phyloP scores from a whole-genome alignment of 2,113 vertebrate species.

The Anarrhichthys ocellatus region DNA sequence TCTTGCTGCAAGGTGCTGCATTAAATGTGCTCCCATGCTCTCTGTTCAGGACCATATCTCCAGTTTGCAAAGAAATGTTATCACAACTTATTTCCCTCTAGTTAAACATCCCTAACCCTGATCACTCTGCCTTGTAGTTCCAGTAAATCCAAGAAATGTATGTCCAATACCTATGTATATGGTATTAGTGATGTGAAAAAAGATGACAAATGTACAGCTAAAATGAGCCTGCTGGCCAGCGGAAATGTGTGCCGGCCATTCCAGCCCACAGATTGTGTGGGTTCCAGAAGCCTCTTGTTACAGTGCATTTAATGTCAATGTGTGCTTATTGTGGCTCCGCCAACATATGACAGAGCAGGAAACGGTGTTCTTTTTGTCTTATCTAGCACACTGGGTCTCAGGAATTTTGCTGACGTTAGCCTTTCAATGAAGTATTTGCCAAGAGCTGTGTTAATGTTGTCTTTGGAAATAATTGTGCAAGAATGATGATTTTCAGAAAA shows the following conservation, averaged over 20 bases:
- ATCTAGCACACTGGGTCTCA: background rate
- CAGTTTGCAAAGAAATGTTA: background rate
- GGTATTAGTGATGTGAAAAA: background rate
- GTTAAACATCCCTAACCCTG: background rate
- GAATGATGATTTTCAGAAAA: background rate
- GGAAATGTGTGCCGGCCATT: conserved; percentile 6
- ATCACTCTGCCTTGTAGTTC: background rate
- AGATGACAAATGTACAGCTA: background rate
- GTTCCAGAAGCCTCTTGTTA: conserved; percentile 25
- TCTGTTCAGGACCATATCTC: background rate
- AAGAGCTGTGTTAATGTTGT: background rate
- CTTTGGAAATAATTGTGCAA: conserved; percentile 3
- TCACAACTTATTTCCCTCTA: no score
- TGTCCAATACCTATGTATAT: background rate
- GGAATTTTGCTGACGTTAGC: conserved; percentile 12
- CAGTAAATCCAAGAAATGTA: background rate
- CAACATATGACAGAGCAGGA: background rate
- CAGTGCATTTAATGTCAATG: conserved; percentile 1
- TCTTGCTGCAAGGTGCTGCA: background rate
- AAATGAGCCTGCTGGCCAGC: background rate
- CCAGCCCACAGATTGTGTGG: conserved; percentile 27
- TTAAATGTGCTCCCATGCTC: background rate
- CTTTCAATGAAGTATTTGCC: background rate
- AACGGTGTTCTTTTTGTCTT: conserved; percentile 2
- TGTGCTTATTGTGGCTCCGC: background rate